Base-by-base conservation (phyloP, 2,113 vertebrate species). In the Lagopus muta region DNA sequence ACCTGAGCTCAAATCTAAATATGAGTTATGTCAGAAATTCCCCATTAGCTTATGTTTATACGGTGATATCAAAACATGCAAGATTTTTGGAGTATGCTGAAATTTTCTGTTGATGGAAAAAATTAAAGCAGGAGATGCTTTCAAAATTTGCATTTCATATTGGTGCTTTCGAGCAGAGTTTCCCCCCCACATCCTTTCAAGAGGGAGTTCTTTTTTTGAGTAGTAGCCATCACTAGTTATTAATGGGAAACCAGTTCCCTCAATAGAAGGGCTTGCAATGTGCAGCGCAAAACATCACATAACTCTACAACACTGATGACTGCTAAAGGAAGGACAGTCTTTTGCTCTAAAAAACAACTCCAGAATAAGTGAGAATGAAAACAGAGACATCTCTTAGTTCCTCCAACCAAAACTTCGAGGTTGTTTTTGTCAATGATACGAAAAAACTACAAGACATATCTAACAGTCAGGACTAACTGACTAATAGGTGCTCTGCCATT, bases 1-100 rank as follows among this genome's bases (percentile, higher is more conserved):
- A 97, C 67, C 86, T 83, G 86, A 94, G 72, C 42, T 89, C 57
- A 88, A 86, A 91, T 82, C 76, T 69, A 95, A 92, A 84, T 82
- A 94, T 89, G 95, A 96, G 90, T 93, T 94, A 62, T 72, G 69
- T 70, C 82, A 95, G 93, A 80, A 93, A 72, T 55, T 67, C 55
- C 50, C 82, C 91, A 95, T 95, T 94, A 93, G 47, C 75, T 85
- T 65, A 57, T 25, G 48, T 40, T 94, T 91, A 91, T 47, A 91
- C 32, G 82, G 85, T 48, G 55, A 86, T 86, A 79, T 52, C 52
- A 88, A 91, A 93, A 67, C 55, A 30, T 47, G 55, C 34, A 88
- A 72, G 40, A 87, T 65, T 94, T 95, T 80, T 90, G 40, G 57
- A 92, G 64, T 58, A 52, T 58, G 27, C 1, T 28, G 79, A 79